A percentile compares a stretch with the other conserved stretches of the same genome.
phyloP scores from a whole-genome alignment of 2,113 vertebrate genomes.

The Ondatra zibethicus region DNA sequence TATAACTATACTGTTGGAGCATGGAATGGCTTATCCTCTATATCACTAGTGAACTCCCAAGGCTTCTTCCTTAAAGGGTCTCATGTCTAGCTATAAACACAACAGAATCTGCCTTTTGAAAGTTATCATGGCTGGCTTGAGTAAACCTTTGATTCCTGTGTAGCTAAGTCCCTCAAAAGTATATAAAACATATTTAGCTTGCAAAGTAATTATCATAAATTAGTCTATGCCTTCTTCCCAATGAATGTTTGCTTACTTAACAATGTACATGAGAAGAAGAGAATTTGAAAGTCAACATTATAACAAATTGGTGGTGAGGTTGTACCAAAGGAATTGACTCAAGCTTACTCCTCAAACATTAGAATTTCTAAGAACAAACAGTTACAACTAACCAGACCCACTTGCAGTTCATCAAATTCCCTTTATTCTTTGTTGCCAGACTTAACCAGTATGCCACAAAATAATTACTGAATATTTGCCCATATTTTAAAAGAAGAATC shows the following conservation, averaged over 20 bases:
- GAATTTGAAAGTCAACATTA: not conserved
- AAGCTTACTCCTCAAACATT: not conserved
- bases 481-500: not conserved
- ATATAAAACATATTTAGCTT: not conserved
- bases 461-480: conserved; percentile 28
- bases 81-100: not conserved
- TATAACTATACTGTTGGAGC: not conserved
- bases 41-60: not conserved
- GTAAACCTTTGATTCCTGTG: not conserved
- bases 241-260: not conserved
- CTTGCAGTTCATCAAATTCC: not conserved
- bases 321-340: not conserved
- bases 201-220: not conserved
- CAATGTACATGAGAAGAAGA: not conserved
- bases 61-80: not conserved
- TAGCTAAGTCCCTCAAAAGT: not conserved
- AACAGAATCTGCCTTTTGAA: not conserved
- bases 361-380: not conserved
- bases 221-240: not conserved
- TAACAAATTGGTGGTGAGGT: not conserved
- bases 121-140: not conserved
- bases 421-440: not conserved
- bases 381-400: not conserved
- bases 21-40: not conserved
- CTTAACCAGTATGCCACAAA: not conserved